Conservation (phyloP, 2,113 vertebrate species). For the Rhea americana region DNA sequence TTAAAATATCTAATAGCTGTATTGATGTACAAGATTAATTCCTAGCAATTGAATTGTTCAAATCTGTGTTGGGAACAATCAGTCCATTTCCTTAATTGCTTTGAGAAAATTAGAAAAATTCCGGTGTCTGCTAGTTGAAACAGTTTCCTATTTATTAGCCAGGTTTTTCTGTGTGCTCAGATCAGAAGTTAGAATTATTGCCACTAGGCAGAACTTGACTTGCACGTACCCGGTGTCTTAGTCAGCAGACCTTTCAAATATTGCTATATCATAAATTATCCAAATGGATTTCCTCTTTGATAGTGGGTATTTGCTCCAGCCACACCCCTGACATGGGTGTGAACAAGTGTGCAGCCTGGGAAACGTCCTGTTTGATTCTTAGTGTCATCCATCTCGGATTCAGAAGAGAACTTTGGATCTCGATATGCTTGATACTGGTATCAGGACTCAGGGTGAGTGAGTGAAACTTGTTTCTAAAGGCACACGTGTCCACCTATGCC, state of each 20-base stretch:
- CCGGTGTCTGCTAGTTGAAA: not conserved
- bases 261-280: not conserved
- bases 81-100: constrained; percentile 17
- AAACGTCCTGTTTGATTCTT: accelerated
- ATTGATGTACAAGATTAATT: not conserved
- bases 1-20: not conserved
- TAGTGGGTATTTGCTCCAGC: not conserved
- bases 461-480: not conserved
- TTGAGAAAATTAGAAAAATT: constrained; percentile 13
- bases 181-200: not conserved
- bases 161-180: not conserved
- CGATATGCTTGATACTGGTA: accelerated
- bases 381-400: accelerated
- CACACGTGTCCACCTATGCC: not conserved
- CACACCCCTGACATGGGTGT: not conserved
- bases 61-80: not conserved
- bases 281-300: not conserved
- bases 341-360: accelerated
- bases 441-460: not conserved
- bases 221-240: accelerated
- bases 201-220: not conserved
- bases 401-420: accelerated
- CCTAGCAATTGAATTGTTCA: no score
- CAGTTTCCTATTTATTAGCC: not conserved
- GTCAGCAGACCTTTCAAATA: not conserved